Evolutionary conservation across 2,113 vertebrate species (phyloP).

Genomic region (Neodon shergylaensis): DNA sequence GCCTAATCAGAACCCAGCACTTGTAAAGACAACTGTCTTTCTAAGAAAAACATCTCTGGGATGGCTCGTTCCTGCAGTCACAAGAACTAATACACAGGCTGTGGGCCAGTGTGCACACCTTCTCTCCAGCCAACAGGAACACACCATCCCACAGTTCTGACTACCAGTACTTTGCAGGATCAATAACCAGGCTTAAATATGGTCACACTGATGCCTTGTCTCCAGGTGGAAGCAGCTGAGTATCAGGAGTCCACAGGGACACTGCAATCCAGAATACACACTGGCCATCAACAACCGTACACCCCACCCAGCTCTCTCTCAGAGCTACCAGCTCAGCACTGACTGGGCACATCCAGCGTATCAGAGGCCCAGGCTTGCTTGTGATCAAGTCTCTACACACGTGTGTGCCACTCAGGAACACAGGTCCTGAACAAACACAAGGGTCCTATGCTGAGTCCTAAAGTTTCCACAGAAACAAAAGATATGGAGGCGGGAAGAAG

Average conservation of each 20-base stretch:
- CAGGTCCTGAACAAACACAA: neutral
- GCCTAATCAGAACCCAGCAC: neutral
- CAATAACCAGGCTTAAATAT: neutral
- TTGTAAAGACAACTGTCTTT: neutral
- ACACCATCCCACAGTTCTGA: neutral
- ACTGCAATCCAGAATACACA: neutral
- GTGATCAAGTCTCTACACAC: neutral
- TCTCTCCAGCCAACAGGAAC: neutral
- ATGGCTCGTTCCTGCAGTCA: neutral
- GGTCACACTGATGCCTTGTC: neutral
- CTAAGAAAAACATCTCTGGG: neutral
- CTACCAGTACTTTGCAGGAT: neutral
- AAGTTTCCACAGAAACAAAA: neutral
- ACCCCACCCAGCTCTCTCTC: neutral
- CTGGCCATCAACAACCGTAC: fast-evolving
- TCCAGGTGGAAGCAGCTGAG: neutral
- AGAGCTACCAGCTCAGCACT: too few species aligned
- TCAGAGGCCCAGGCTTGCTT: fast-evolving
- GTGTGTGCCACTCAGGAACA: neutral
- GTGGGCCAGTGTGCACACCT: neutral
- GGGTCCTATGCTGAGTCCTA: neutral
- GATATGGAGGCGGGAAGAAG: fast-evolving
- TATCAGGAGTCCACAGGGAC: neutral
- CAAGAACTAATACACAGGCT: neutral
- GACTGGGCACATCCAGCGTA: fast-evolving